These are phyloP conservation scores for Microtus pennsylvanicus DNA, from an alignment of 2,113 vertebrate genomes.

Conservation along the genomic window DNA sequence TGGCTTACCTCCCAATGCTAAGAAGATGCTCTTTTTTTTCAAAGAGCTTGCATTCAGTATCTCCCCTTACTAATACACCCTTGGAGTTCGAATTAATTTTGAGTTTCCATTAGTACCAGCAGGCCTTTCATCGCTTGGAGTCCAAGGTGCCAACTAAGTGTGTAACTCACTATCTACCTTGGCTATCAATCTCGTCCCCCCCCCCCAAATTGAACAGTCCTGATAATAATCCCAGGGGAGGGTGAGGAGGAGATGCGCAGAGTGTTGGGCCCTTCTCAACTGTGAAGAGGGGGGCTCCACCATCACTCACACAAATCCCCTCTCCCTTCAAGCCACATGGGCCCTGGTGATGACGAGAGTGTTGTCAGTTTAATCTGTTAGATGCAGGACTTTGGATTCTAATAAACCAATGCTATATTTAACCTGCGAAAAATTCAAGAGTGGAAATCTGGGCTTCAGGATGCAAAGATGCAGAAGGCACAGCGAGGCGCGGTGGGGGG, in stretches of 20 bases:
- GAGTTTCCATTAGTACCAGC: not conserved
- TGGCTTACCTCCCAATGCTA: not conserved
- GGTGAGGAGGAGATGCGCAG: not conserved
- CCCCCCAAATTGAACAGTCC: not conserved
- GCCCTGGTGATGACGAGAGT: slow-evolving; percentile 84
- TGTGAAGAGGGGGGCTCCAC: slow-evolving; percentile 37
- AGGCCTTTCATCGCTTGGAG: not conserved
- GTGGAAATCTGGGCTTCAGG: slow-evolving; percentile 83
- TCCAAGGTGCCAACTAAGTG: not conserved
- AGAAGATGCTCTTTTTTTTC: too few species aligned
- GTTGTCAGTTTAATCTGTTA: slow-evolving; percentile 87
- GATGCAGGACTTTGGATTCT: slow-evolving; percentile 85
- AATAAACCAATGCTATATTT: slow-evolving; percentile 86
- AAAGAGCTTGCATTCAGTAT: not conserved
- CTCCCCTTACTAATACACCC: not conserved
- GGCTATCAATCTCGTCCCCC: not conserved
- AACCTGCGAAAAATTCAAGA: slow-evolving; percentile 83
- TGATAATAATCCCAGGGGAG: not conserved
- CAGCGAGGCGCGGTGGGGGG: not conserved
- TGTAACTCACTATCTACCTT: not conserved
- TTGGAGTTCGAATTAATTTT: not conserved
- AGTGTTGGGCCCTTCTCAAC: slow-evolving; percentile 54
- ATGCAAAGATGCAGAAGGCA: slow-evolving; percentile 75
- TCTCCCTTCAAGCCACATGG: slow-evolving; percentile 83
- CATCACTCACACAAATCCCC: slow-evolving; percentile 49